Evolutionary conservation across 1,140 invertebrate species (phyloP), one percentile per base, ranked within the genome.

Genomic region (Drosophila kepulauana): DNA sequence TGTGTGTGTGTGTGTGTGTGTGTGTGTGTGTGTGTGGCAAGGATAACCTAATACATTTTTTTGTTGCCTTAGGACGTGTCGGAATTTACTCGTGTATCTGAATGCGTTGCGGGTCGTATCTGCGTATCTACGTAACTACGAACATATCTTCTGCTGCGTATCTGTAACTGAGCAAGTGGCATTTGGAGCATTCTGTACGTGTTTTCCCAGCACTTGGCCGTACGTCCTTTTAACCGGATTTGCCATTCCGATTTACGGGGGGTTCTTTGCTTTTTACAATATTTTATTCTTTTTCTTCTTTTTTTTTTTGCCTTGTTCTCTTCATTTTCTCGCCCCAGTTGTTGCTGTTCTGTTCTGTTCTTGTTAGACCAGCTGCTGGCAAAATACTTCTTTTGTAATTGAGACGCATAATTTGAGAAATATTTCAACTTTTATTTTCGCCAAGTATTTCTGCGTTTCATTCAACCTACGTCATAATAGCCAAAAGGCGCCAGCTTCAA

Each of bases 1-100:
- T 46, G 28, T 66, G 62, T 73, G 46, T 58, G 65, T 68, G 66
- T n/a, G n/a, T n/a, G 43, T 65, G 56, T 43, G 43, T 46, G 59
- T 74, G 56, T 65, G 48, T 56, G 41, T 46, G 28, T 66, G 62
- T 73, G 46, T 58, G 65, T 68, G 66, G 76, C 85, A 81, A 78
- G 84, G 84, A 88, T 88, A 88, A 88, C 84, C 85, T 79, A 88
- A 88, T 84, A 89, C 84, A 78, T 81, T 74, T 88, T 86, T 87
- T 82, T 87, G 84, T 86, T 81, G 84, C 84, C 84, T 80, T 52
- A 81, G 84, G 81, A 88, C 85, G 74, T 88, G 78, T 75, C 78
- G 79, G 82, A 82, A 87, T 82, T 87, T 65, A 59, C 43, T 66
- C 61, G 65, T 84, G 81, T 77, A 82, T 78, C 79, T 82, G 74